A percentile compares a stretch with the other conserved stretches of the same genome.
Conservation (phyloP, 2,888 invertebrate genomes). For the Ferrisia virgata region DNA sequence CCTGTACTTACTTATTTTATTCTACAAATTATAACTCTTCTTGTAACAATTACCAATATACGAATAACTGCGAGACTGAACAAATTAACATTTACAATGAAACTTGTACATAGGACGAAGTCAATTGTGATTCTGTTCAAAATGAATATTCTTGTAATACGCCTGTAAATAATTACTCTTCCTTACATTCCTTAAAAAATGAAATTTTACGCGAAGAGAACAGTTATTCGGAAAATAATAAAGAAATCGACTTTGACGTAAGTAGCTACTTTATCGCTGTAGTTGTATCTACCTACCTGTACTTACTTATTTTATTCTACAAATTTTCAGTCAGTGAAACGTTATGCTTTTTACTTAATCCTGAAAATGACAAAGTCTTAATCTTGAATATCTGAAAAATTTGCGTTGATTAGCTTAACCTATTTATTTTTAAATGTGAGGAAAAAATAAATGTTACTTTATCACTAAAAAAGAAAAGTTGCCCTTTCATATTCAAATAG, state of each 20-base stretch:
- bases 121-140: not conserved
- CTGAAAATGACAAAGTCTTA: not conserved
- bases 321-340: constrained; percentile 19
- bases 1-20: too few relatives aligned
- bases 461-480: too few relatives aligned
- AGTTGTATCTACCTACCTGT: not conserved
- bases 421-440: too few relatives aligned
- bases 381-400: too few relatives aligned
- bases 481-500: too few relatives aligned
- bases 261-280: constrained; percentile 10
- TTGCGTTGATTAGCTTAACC: too few relatives aligned
- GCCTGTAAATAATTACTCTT: constrained; percentile 22
- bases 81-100: not conserved
- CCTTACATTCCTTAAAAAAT: constrained; percentile 13
- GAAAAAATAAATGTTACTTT: too few relatives aligned
- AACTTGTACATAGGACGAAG: not conserved
- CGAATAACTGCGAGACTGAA: not conserved
- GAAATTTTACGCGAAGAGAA: constrained; percentile 17
- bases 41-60: not conserved
- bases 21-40: not conserved
- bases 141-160: not conserved
- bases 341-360: constrained; percentile 14
- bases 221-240: not conserved
- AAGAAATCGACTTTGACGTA: constrained; percentile 2
- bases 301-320: not conserved